Evolutionary conservation across 2,797 vertebrate genomes (phyloP).

Genomic region (Sebastes dallii): DNA sequence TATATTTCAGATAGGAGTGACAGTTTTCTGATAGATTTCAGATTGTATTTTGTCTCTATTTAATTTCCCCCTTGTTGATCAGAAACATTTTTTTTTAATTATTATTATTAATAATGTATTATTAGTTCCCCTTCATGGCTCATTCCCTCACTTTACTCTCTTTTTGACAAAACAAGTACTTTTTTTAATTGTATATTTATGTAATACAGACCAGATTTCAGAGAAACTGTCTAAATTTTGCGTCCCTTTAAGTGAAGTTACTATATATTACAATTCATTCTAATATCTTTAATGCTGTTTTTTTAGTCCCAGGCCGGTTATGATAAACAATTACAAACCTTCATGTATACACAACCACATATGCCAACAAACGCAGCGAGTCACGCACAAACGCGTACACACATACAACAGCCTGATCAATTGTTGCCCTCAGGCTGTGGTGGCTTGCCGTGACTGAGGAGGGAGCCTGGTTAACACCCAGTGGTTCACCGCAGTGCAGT

Average conservation of each 20-base stretch:
- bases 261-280: neutral
- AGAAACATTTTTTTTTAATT: neutral
- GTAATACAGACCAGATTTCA: neutral
- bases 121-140: slow-evolving; percentile 1
- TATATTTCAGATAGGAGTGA: neutral
- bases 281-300: neutral
- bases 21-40: neutral
- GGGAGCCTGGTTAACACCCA: slow-evolving; percentile 61
- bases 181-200: neutral
- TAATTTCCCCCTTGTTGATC: neutral
- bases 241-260: neutral
- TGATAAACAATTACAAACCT: slow-evolving; percentile 9
- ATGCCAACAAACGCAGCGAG: slow-evolving; percentile 14
- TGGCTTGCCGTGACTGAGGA: slow-evolving; percentile 62
- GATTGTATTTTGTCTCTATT: neutral
- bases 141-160: neutral
- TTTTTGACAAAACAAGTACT: slow-evolving; percentile 1
- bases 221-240: neutral
- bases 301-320: neutral
- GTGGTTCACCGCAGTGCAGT: slow-evolving; percentile 66
- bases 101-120: neutral
- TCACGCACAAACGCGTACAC: slow-evolving; percentile 9
- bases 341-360: slow-evolving; percentile 16
- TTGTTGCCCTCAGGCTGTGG: slow-evolving; percentile 62
- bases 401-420: slow-evolving; percentile 57